A percentile compares a stretch with the other conserved stretches of the same genome.
Conservation (phyloP, 2,888 invertebrate species). For the Leucoma salicis region DNA sequence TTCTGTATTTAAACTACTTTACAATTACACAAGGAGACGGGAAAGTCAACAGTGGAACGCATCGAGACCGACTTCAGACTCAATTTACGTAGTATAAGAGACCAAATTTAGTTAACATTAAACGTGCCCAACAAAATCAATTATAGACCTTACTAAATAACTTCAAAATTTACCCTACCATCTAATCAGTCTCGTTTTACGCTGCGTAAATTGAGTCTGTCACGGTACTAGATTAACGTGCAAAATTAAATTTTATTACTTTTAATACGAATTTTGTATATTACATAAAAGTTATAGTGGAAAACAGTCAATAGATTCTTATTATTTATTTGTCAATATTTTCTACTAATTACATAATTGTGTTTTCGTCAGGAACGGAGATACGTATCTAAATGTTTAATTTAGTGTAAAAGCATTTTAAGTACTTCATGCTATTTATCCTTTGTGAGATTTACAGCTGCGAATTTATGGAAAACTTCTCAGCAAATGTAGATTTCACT, state of each 20-base stretch:
- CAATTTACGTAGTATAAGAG: constrained; percentile 24
- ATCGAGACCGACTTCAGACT: constrained; percentile 31
- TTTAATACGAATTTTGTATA: constrained; percentile 25
- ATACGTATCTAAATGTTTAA: too few relatives aligned
- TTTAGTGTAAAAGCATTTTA: too few relatives aligned
- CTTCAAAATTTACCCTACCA: constrained; percentile 23
- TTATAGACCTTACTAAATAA: constrained; percentile 5
- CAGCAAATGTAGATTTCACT: too few relatives aligned
- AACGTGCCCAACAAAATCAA: neutral
- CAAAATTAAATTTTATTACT: constrained; percentile 32
- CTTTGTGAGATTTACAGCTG: too few relatives aligned
- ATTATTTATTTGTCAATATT: constrained; percentile 68
- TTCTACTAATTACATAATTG: constrained; percentile 53
- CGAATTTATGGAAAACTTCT: too few relatives aligned
- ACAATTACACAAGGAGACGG: constrained; percentile 68
- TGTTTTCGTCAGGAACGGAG: constrained; percentile 36
- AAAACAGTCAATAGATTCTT: constrained; percentile 73
- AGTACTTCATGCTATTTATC: too few relatives aligned
- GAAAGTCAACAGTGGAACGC: constrained; percentile 54
- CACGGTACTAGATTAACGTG: constrained; percentile 28
- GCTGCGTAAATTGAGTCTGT: constrained; percentile 28
- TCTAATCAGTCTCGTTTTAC: constrained; percentile 27
- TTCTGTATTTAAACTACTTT: constrained; percentile 63
- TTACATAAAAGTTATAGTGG: constrained; percentile 41
- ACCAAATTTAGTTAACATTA: neutral